Evolutionary conservation across 2,113 vertebrate genomes (phyloP).

Genomic region (Solea solea): DNA sequence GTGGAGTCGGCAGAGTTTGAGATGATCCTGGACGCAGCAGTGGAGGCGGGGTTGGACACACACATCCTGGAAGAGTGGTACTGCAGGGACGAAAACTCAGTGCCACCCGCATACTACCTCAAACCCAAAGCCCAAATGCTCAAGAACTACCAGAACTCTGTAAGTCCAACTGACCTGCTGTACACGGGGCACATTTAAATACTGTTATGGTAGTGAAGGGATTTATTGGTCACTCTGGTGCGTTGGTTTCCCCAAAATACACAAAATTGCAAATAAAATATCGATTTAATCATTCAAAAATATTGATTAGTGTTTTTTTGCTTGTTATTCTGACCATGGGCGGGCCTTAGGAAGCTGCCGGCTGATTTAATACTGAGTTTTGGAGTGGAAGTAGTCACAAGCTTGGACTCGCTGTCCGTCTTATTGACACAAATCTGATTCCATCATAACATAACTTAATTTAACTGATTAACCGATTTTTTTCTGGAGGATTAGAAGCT

Average conservation of each 20-base stretch:
- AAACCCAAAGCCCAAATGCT: slow-evolving; percentile 92
- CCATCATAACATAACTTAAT: too few species aligned
- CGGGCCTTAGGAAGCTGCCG: too few species aligned
- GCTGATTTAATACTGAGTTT: too few species aligned
- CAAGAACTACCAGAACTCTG: slow-evolving; percentile 88
- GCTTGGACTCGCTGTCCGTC: too few species aligned
- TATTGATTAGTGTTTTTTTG: too few species aligned
- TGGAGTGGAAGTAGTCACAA: too few species aligned
- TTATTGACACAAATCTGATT: too few species aligned
- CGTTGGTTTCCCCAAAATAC: neutral
- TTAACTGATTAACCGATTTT: too few species aligned
- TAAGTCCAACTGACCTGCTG: slow-evolving; percentile 44
- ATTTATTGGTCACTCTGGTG: neutral
- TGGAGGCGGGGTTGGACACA: slow-evolving; percentile 94
- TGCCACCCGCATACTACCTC: slow-evolving; percentile 98
- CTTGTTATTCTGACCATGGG: too few species aligned
- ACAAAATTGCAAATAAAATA: too few species aligned
- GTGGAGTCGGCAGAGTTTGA: slow-evolving; percentile 97
- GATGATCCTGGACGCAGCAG: slow-evolving; percentile 96
- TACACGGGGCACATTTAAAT: neutral
- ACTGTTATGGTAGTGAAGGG: neutral
- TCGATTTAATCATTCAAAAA: too few species aligned
- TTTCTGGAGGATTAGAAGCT: too few species aligned
- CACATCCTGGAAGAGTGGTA: slow-evolving; percentile 97
- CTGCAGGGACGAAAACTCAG: slow-evolving; percentile 96